Conservation (phyloP, 2,888 invertebrate genomes). For the Axea sp. region DNA sequence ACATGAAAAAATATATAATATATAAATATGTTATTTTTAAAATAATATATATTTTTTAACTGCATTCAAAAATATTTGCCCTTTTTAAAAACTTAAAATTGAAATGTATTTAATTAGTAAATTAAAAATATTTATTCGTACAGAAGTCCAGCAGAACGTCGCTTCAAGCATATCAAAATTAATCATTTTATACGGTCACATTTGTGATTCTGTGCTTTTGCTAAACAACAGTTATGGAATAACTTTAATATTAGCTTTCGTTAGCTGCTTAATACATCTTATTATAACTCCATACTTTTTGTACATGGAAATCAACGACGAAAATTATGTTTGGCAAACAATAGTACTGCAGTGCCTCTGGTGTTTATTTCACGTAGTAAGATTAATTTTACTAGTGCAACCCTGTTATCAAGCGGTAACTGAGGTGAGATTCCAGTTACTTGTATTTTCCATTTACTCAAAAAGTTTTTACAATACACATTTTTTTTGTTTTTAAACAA, state of each 20-base stretch:
- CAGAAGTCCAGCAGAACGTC: slow-evolving; percentile 63
- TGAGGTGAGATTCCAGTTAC: too few relatives aligned
- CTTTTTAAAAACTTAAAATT: too few relatives aligned
- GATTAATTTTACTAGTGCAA: slow-evolving; percentile 82
- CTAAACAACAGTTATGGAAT: slow-evolving; percentile 81
- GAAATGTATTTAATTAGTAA: too few relatives aligned
- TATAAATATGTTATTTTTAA: too few relatives aligned
- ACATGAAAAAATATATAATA: too few relatives aligned
- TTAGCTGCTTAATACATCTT: slow-evolving; percentile 82
- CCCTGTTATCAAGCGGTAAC: slow-evolving; percentile 82
- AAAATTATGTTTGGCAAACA: slow-evolving; percentile 80
- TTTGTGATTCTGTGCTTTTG: slow-evolving; percentile 81
- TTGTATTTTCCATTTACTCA: too few relatives aligned
- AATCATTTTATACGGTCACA: slow-evolving; percentile 80
- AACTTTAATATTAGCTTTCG: slow-evolving; percentile 81
- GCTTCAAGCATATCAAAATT: slow-evolving; percentile 80
- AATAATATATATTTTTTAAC: too few relatives aligned
- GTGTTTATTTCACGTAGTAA: slow-evolving; percentile 81
- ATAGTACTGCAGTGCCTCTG: slow-evolving; percentile 82
- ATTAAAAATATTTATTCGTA: too few relatives aligned
- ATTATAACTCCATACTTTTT: slow-evolving; percentile 84
- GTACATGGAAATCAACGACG: slow-evolving; percentile 81
- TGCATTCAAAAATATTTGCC: too few relatives aligned
- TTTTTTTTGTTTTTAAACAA: too few relatives aligned
- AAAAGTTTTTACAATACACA: too few relatives aligned